Percentiles rank a stretch among this genome's conserved stretches.
phyloP scores from a whole-genome alignment of 2,888 invertebrate genomes.

The Eugnorisma glareosa region DNA sequence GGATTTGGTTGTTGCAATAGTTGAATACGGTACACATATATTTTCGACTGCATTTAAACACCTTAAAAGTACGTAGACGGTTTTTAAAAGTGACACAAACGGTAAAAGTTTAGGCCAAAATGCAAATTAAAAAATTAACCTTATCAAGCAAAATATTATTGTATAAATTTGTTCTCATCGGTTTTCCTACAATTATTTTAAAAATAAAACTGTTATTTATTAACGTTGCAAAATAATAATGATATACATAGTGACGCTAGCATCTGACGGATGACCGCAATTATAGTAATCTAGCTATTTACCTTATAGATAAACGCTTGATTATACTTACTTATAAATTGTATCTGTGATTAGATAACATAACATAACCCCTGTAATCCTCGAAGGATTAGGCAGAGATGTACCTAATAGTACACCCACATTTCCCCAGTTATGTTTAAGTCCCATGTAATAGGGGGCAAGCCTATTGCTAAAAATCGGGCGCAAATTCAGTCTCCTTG shows the following conservation, averaged over 20 bases:
- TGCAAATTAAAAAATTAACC: not conserved
- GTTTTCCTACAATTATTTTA: not conserved
- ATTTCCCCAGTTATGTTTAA: not conserved
- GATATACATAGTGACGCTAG: not conserved
- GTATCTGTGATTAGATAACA: not conserved
- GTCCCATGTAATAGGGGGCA: too few relatives aligned
- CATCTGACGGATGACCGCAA: constrained; percentile 13
- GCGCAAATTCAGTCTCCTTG: too few relatives aligned
- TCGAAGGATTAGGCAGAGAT: too few relatives aligned
- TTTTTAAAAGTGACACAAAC: not conserved
- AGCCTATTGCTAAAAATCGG: too few relatives aligned
- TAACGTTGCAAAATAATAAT: constrained; percentile 16
- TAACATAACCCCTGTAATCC: too few relatives aligned
- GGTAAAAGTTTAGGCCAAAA: not conserved
- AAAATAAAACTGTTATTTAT: constrained; percentile 2
- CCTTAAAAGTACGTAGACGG: not conserved
- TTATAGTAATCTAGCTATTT: constrained; percentile 25
- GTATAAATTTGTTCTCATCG: not conserved
- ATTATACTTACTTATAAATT: constrained; percentile 37
- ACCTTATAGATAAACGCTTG: constrained; percentile 27
- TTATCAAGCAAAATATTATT: not conserved
- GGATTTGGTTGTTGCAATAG: too few relatives aligned
- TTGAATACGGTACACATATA: not conserved
- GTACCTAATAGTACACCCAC: too few relatives aligned
- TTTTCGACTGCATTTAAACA: not conserved